These are phyloP conservation scores for Trachelus stipa DNA, from an alignment of 2,888 invertebrate species.

Conservation along the genomic window DNA sequence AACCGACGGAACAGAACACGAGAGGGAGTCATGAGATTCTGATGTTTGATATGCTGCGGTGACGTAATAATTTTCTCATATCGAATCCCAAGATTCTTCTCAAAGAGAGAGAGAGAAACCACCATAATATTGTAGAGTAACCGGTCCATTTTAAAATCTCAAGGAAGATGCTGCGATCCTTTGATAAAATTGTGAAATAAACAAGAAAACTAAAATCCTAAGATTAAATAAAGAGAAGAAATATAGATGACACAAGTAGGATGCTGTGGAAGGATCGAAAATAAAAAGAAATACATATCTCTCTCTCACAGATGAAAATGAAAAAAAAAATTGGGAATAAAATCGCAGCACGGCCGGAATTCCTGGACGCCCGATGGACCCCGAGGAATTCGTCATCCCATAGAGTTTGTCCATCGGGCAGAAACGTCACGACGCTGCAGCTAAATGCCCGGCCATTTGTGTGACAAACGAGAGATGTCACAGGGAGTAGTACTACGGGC, in stretches of 20 bases:
- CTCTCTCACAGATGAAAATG: neutral
- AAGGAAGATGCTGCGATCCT: neutral
- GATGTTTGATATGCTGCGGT: conserved; percentile 61
- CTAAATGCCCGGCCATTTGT: conserved; percentile 63
- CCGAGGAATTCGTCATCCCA: conserved; percentile 54
- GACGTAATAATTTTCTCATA: conserved; percentile 47
- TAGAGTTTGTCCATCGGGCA: conserved; percentile 54
- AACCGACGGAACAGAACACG: neutral
- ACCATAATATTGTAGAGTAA: neutral
- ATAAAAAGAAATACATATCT: neutral
- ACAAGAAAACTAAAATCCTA: neutral
- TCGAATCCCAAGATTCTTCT: conserved; percentile 49
- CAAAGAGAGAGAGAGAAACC: neutral
- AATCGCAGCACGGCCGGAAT: neutral
- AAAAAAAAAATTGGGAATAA: neutral
- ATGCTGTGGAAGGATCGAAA: neutral
- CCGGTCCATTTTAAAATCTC: neutral
- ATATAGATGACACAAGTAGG: neutral
- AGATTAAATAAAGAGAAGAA: neutral
- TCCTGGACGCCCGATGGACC: conserved; percentile 12
- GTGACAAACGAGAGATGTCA: conserved; percentile 65
- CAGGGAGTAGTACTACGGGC: conserved; percentile 23
- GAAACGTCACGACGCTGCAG: conserved; percentile 40
- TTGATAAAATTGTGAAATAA: neutral
- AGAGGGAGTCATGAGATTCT: conserved; percentile 19